Conservation (phyloP, 2,888 invertebrate species). For the Tenodera sinensis region DNA sequence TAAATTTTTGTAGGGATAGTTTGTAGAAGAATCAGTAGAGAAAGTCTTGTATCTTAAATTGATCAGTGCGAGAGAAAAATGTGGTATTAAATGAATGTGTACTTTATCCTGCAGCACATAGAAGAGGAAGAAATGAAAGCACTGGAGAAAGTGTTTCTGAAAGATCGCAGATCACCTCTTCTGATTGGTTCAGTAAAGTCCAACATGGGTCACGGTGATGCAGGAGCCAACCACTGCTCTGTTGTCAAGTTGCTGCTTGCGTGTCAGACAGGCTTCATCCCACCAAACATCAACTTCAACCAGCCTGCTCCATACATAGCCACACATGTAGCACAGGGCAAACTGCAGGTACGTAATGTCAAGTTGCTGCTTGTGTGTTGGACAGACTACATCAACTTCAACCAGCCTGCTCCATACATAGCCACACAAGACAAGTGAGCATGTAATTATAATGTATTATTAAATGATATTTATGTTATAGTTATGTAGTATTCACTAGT, state of each 20-base stretch:
- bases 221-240: conserved; percentile 45
- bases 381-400: too few relatives aligned
- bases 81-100: too few relatives aligned
- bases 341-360: not conserved
- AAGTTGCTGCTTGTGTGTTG: too few relatives aligned
- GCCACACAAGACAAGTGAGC: too few relatives aligned
- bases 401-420: too few relatives aligned
- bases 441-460: too few relatives aligned
- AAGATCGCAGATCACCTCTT: conserved; percentile 51
- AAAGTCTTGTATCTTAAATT: too few relatives aligned
- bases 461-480: too few relatives aligned
- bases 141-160: conserved; percentile 48
- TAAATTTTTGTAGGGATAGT: too few relatives aligned
- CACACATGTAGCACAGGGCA: conserved; percentile 1
- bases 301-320: conserved; percentile 34
- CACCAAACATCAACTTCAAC: conserved; percentile 37
- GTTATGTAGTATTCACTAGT: too few relatives aligned
- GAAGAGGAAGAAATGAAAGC: conserved; percentile 56
- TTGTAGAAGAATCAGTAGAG: too few relatives aligned
- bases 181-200: conserved; percentile 58
- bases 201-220: conserved; percentile 60
- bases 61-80: too few relatives aligned
- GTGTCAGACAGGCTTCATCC: conserved; percentile 37
- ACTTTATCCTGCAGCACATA: conserved; percentile 36
- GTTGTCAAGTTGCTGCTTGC: conserved; percentile 45